phyloP scores from a whole-genome alignment of 1,140 invertebrate species.

The Bombus pyrosoma region DNA sequence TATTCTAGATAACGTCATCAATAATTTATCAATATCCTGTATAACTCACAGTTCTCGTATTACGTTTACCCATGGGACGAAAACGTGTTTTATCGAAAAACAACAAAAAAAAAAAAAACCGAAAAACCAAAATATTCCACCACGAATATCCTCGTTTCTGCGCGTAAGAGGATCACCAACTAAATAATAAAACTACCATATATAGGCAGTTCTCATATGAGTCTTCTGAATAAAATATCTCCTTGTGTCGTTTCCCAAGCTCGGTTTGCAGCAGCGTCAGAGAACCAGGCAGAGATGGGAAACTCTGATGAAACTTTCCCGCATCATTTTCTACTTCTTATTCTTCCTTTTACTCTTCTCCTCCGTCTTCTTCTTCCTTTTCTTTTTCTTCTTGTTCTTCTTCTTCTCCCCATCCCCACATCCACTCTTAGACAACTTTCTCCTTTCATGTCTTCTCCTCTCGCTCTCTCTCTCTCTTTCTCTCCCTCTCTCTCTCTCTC shows the following conservation, averaged over 20 bases:
- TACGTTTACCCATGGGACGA: not conserved
- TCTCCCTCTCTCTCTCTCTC: not conserved
- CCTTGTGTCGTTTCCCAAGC: constrained; percentile 51
- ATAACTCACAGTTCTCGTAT: not conserved
- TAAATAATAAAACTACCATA: constrained; percentile 44
- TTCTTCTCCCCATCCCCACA: not conserved
- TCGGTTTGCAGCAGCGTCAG: constrained; percentile 19
- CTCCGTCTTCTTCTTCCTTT: not conserved
- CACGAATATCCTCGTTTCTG: not conserved
- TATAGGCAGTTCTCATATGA: constrained; percentile 39
- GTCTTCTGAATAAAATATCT: constrained; percentile 71
- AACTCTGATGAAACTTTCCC: constrained; percentile 53
- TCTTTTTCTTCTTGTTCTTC: not conserved
- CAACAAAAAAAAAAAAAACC: not conserved
- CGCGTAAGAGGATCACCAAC: constrained; percentile 10
- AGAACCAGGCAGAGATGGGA: not conserved
- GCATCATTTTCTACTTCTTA: constrained; percentile 42
- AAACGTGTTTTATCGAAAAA: not conserved
- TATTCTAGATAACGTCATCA: no score
- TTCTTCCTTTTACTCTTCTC: not conserved
- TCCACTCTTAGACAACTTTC: constrained; percentile 6
- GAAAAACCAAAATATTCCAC: not conserved
- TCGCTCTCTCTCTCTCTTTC: not conserved
- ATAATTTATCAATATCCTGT: not conserved
- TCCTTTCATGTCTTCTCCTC: constrained; percentile 4